Percentiles rank a stretch among this genome's conserved stretches.
Conservation (phyloP, 2,888 invertebrate genomes). For the Drosophila fungiperda region DNA sequence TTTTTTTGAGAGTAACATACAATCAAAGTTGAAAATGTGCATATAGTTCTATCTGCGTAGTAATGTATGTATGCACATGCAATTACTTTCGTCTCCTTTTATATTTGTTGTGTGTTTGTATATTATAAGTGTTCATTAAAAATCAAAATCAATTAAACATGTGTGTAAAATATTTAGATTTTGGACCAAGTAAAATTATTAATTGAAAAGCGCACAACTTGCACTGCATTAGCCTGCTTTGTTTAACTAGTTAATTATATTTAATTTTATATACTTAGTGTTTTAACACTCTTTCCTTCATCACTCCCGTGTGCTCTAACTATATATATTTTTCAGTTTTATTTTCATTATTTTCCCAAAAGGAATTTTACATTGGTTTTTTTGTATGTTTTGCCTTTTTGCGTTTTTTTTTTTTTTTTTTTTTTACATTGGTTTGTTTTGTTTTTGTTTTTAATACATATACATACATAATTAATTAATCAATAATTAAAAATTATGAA, state of each 20-base stretch:
- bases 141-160: constrained; percentile 61
- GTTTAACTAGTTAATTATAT: constrained; percentile 59
- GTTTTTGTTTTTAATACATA: constrained; percentile 51
- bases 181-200: constrained; percentile 27
- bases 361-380: constrained; percentile 50
- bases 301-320: constrained; percentile 17
- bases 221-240: constrained; percentile 69
- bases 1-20: constrained; percentile 22
- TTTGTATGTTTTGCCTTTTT: constrained; percentile 40
- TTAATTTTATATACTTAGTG: constrained; percentile 28
- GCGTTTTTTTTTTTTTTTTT: constrained; percentile 28
- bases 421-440: constrained; percentile 19
- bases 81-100: constrained; percentile 9
- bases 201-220: constrained; percentile 55
- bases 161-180: constrained; percentile 13
- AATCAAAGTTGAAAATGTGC: constrained; percentile 18
- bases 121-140: constrained; percentile 32
- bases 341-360: constrained; percentile 38
- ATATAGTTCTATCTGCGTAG: constrained; percentile 20
- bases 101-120: constrained; percentile 1
- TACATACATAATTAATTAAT: constrained; percentile 76
- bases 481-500: constrained; percentile 78
- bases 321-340: not conserved
- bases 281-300: constrained; percentile 27
- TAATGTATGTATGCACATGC: not conserved